These are phyloP conservation scores for Eueides isabella DNA, from an alignment of 1,140 invertebrate species.

Conservation along the genomic window DNA sequence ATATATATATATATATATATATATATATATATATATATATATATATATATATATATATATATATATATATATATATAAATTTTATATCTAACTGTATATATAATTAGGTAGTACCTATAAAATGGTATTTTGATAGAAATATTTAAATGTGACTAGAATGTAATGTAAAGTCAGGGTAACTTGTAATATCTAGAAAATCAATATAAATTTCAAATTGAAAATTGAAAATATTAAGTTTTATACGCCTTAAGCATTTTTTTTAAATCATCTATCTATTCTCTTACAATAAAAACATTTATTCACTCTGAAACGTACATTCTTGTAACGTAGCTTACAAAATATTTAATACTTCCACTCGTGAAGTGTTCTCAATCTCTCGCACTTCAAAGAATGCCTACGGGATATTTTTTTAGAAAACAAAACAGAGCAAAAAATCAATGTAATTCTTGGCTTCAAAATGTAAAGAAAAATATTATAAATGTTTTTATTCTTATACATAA, in stretches of 20 bases:
- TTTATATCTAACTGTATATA: no score
- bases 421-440: not conserved
- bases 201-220: no score
- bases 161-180: no score
- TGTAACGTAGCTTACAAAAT: not conserved
- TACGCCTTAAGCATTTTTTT: not conserved
- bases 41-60: no score
- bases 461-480: not conserved
- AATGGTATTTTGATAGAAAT: no score
- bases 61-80: no score
- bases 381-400: not conserved
- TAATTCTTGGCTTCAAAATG: not conserved
- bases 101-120: no score
- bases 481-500: not conserved
- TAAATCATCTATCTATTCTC: not conserved
- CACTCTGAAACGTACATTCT: not conserved
- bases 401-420: not conserved
- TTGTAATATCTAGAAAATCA: no score
- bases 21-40: no score
- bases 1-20: no score
- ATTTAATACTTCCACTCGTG: constrained; percentile 1
- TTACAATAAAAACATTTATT: not conserved
- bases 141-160: no score
- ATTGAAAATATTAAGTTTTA: no score
- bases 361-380: not conserved